phyloP scores from a whole-genome alignment of 2,113 vertebrate species.

The Hymenochirus boettgeri region DNA sequence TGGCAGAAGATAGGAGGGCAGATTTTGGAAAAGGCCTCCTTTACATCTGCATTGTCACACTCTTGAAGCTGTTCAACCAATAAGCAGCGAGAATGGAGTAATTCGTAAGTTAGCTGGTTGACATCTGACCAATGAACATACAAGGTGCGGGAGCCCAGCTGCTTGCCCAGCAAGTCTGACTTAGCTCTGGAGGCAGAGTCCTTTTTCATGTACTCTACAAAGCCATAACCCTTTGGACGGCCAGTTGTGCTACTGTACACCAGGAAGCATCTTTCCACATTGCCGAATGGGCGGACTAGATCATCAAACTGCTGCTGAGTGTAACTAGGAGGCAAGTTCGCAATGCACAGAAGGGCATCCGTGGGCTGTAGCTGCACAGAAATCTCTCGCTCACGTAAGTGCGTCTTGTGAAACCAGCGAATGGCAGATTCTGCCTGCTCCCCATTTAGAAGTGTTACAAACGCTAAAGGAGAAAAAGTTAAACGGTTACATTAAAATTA shows the following conservation, averaged over 20 bases:
- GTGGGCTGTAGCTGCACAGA: constrained; percentile 88
- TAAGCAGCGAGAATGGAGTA: constrained; percentile 81
- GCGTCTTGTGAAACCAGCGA: constrained; percentile 72
- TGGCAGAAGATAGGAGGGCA: constrained; percentile 79
- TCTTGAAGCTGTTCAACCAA: constrained; percentile 79
- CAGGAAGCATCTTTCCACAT: constrained; percentile 87
- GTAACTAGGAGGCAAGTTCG: constrained; percentile 79
- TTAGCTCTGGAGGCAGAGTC: constrained; percentile 87
- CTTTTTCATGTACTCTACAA: constrained; percentile 95
- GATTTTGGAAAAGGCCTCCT: constrained; percentile 58
- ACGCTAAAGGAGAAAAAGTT: constrained; percentile 59
- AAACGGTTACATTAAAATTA: too few relatives aligned
- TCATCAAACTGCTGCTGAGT: constrained; percentile 89
- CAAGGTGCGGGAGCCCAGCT: constrained; percentile 80
- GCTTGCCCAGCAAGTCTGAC: constrained; percentile 82
- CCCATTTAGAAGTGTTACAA: constrained; percentile 83
- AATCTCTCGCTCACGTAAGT: constrained; percentile 77
- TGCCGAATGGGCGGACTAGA: constrained; percentile 86
- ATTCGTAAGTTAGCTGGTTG: constrained; percentile 70
- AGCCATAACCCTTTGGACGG: constrained; percentile 89
- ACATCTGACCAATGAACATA: constrained; percentile 95
- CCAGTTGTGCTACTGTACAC: constrained; percentile 75
- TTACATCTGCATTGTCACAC: constrained; percentile 67
- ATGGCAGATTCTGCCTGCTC: constrained; percentile 87
- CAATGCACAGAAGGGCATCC: constrained; percentile 82